Percentiles rank a stretch among this genome's conserved stretches.
These are phyloP conservation scores for Anarrhichthys ocellatus DNA, from an alignment of 2,113 vertebrate species.

Conservation along the genomic window DNA sequence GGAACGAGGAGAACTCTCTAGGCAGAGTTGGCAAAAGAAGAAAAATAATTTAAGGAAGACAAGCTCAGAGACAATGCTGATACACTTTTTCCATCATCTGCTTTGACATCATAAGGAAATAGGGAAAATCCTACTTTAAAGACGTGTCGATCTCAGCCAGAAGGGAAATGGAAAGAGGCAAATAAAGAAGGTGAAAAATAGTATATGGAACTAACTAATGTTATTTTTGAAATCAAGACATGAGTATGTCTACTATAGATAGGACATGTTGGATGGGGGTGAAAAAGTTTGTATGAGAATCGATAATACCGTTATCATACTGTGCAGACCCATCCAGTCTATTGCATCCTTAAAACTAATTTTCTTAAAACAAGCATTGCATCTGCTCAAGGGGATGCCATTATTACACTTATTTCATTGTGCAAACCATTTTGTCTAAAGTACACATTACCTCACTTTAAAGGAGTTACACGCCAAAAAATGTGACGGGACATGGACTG, in stretches of 20 bases:
- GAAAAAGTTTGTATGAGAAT: background rate
- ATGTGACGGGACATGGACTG: background rate
- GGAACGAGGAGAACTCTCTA: background rate
- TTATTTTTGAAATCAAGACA: constrained; percentile 20
- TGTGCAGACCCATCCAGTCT: background rate
- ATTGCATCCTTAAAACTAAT: background rate
- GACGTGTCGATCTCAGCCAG: constrained; percentile 13
- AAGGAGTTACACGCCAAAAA: background rate
- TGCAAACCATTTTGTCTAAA: background rate
- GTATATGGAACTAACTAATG: constrained; percentile 7
- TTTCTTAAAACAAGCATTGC: background rate
- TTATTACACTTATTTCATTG: background rate
- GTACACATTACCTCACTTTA: background rate
- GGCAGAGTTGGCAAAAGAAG: constrained; percentile 16
- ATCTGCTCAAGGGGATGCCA: background rate
- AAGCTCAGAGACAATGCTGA: background rate
- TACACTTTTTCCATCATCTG: constrained; percentile 17
- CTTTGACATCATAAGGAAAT: constrained; percentile 15
- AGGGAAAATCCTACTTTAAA: constrained; percentile 23
- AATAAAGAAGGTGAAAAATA: constrained; percentile 9
- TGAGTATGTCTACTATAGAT: background rate
- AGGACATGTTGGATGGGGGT: background rate
- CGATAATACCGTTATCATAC: background rate
- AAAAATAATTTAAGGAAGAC: constrained; percentile 11
- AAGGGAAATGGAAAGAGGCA: constrained; percentile 49